Evolutionary conservation across 2,113 vertebrate species (phyloP).

Genomic region (Gyps fulvus): DNA sequence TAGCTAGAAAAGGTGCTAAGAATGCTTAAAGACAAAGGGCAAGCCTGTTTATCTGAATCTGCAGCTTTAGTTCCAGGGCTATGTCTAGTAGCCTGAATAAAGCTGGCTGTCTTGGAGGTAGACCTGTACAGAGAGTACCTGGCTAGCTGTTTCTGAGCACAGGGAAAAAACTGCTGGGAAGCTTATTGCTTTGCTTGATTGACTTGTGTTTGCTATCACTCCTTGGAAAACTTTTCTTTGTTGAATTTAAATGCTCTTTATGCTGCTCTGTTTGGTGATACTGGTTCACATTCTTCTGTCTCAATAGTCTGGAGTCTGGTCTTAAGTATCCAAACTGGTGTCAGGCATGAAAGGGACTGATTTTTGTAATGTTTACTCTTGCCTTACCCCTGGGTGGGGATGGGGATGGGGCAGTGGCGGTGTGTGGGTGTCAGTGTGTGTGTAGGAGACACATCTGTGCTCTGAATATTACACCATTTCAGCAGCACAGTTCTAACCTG

Average conservation of each 20-base stretch:
- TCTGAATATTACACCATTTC: neutral
- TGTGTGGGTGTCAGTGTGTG: too few species aligned
- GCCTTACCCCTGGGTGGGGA: accelerated
- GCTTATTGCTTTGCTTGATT: neutral
- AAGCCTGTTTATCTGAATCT: neutral
- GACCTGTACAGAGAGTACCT: neutral
- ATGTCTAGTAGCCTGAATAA: neutral
- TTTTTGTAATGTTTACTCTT: neutral
- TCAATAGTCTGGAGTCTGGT: accelerated
- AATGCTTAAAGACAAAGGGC: neutral
- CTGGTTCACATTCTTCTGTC: neutral
- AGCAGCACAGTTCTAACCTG: neutral
- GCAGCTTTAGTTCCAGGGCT: neutral
- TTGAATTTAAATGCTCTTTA: neutral
- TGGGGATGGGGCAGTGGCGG: too few species aligned
- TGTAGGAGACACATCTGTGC: neutral
- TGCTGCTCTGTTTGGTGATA: neutral
- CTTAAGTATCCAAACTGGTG: neutral
- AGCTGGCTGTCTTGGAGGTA: neutral
- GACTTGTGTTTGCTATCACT: accelerated
- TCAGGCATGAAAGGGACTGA: neutral
- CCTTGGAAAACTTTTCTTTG: neutral
- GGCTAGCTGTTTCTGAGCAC: neutral
- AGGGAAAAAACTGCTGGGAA: neutral
- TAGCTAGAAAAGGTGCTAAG: neutral